Evolutionary conservation across 2,113 vertebrate species (phyloP).

Genomic region (Cynopterus brachyotis): DNA sequence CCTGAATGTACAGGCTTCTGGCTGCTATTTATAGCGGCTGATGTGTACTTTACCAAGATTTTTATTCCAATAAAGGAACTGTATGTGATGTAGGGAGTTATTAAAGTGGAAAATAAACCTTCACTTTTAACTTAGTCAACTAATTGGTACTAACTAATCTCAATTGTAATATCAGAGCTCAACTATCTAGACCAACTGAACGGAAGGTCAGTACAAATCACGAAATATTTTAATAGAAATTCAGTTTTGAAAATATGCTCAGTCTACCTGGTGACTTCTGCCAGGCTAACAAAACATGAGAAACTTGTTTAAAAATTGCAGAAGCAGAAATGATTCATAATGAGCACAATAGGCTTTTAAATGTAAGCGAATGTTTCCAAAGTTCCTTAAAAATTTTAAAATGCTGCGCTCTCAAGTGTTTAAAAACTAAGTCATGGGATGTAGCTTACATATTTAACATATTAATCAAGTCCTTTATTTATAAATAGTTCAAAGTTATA

Average conservation of each 20-base stretch:
- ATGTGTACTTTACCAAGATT: constrained; percentile 79
- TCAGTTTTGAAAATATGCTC: constrained; percentile 29
- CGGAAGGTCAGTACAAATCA: neutral
- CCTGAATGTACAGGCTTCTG: constrained; percentile 76
- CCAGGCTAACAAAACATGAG: neutral
- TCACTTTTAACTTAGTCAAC: constrained; percentile 46
- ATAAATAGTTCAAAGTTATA: constrained; percentile 33
- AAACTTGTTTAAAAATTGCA: constrained; percentile 4
- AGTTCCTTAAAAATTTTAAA: neutral
- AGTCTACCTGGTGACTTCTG: neutral
- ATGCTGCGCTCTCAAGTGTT: neutral
- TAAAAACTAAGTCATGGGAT: constrained; percentile 43
- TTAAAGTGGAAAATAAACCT: constrained; percentile 80
- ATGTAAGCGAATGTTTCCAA: constrained; percentile 19
- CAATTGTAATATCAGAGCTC: neutral
- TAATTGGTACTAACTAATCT: constrained; percentile 51
- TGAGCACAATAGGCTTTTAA: constrained; percentile 43
- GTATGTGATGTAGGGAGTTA: constrained; percentile 65
- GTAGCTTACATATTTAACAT: constrained; percentile 43
- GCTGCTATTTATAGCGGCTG: constrained; percentile 83
- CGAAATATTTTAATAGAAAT: constrained; percentile 16
- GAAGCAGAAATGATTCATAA: constrained; percentile 36
- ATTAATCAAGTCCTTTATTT: constrained; percentile 44
- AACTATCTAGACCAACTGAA: neutral
- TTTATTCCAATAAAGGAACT: constrained; percentile 86